These are phyloP conservation scores for Orgyia antiqua DNA, from an alignment of 2,888 invertebrate species.

Conservation along the genomic window DNA sequence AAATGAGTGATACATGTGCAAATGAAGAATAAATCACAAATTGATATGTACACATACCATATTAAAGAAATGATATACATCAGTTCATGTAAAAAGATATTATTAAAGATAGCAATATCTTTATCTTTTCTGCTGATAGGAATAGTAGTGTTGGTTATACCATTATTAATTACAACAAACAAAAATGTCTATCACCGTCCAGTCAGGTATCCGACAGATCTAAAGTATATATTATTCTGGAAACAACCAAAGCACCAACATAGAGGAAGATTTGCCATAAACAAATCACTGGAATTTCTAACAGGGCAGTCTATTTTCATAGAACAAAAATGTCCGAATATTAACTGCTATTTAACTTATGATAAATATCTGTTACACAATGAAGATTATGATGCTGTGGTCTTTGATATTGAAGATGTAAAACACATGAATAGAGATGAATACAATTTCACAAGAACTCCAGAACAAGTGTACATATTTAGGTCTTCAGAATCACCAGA, in stretches of 20 bases:
- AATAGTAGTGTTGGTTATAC: slow-evolving; percentile 34
- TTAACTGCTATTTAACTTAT: slow-evolving; percentile 60
- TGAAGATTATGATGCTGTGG: slow-evolving; percentile 53
- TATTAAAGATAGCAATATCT: slow-evolving; percentile 24
- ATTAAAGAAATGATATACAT: slow-evolving; percentile 45
- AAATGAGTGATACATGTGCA: slow-evolving; percentile 4
- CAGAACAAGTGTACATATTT: slow-evolving; percentile 55
- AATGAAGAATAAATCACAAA: slow-evolving; percentile 14
- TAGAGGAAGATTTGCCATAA: slow-evolving; percentile 16
- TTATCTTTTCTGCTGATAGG: slow-evolving; percentile 22
- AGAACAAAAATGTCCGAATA: slow-evolving; percentile 49
- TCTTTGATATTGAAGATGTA: slow-evolving; percentile 46
- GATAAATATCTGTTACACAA: slow-evolving; percentile 39
- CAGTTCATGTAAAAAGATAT: slow-evolving; percentile 27
- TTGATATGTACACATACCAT: slow-evolving; percentile 30
- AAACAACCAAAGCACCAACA: slow-evolving; percentile 23
- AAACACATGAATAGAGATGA: slow-evolving; percentile 27
- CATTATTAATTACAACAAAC: slow-evolving; percentile 27
- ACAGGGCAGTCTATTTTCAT: slow-evolving; percentile 48
- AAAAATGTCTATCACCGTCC: slow-evolving; percentile 8
- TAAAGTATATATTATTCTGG: slow-evolving; percentile 64
- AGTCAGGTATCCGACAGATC: slow-evolving; percentile 42
- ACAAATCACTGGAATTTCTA: slow-evolving; percentile 23
- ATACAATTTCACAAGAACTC: slow-evolving; percentile 36
- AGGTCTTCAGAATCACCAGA: slow-evolving; percentile 49